phyloP scores from a whole-genome alignment of 2,888 invertebrate genomes.

The Tetragnatha montana region DNA sequence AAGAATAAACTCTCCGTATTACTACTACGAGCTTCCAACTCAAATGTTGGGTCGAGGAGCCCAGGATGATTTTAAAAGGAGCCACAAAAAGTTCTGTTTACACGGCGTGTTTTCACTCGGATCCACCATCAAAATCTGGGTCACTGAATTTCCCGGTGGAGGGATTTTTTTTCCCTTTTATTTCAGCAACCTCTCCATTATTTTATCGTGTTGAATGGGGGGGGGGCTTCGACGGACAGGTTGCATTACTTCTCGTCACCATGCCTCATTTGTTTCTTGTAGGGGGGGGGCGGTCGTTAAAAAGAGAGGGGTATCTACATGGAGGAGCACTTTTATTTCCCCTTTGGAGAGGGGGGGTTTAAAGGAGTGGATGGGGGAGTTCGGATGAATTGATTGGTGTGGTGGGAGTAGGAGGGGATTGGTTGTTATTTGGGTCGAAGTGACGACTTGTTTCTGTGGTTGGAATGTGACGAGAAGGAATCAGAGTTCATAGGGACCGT shows the following conservation, averaged over 20 bases:
- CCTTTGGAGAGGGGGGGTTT: too few relatives aligned
- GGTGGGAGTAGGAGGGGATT: too few relatives aligned
- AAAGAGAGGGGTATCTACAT: background rate
- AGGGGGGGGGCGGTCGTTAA: background rate
- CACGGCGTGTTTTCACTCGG: slow-evolving; percentile 66
- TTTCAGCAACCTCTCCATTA: background rate
- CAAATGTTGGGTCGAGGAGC: slow-evolving; percentile 15
- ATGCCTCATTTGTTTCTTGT: slow-evolving; percentile 5
- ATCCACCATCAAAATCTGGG: slow-evolving; percentile 68
- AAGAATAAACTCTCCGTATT: background rate
- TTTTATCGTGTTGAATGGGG: slow-evolving; percentile 49
- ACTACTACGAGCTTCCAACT: slow-evolving; percentile 35
- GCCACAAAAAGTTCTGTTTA: slow-evolving; percentile 69
- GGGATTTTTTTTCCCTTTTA: slow-evolving; percentile 58
- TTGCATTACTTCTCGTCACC: background rate
- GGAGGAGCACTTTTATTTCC: background rate
- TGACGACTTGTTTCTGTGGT: too few relatives aligned
- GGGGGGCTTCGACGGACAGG: background rate
- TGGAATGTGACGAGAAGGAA: too few relatives aligned
- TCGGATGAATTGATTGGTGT: too few relatives aligned
- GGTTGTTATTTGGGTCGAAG: too few relatives aligned
- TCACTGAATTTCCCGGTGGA: slow-evolving; percentile 66
- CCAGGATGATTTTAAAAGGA: slow-evolving; percentile 24
- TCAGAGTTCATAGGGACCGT: too few relatives aligned
- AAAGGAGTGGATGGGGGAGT: too few relatives aligned